phyloP scores from a whole-genome alignment of 2,888 invertebrate genomes.

The Eristalis arbustorum region DNA sequence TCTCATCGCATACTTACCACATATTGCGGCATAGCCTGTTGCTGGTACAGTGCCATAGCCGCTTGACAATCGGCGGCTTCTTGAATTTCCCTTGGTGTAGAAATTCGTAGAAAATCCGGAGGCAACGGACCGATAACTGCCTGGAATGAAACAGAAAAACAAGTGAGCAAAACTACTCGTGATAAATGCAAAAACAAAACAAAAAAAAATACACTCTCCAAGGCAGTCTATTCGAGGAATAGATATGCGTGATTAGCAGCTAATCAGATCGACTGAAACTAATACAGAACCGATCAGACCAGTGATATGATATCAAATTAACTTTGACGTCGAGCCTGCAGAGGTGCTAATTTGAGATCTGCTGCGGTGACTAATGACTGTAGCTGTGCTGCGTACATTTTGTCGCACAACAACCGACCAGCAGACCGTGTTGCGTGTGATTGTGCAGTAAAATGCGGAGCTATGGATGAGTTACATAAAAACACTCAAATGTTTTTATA shows the following conservation, averaged over 20 bases:
- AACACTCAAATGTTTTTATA: background rate
- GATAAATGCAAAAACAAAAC: background rate
- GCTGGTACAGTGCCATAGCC: slow-evolving; percentile 75
- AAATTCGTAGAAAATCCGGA: slow-evolving; percentile 75
- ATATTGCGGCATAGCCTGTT: slow-evolving; percentile 74
- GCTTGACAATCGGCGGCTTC: slow-evolving; percentile 75
- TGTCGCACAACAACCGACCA: background rate
- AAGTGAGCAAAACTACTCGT: background rate
- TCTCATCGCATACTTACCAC: slow-evolving; percentile 66
- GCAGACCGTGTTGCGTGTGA: background rate
- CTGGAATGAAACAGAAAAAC: slow-evolving; percentile 67
- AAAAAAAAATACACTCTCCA: background rate
- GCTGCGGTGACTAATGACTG: slow-evolving; percentile 30
- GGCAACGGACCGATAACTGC: slow-evolving; percentile 74
- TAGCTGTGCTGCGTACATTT: background rate
- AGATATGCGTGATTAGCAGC: slow-evolving; percentile 9
- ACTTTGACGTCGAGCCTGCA: background rate
- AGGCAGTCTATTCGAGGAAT: background rate
- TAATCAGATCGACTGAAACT: slow-evolving; percentile 16
- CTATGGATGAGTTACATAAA: background rate
- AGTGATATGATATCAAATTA: slow-evolving; percentile 30
- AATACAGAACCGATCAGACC: background rate
- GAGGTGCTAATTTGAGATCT: slow-evolving; percentile 16
- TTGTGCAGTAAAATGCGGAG: background rate
- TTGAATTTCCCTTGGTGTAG: slow-evolving; percentile 73